phyloP scores from a whole-genome alignment of 2,113 vertebrate species.

The Alouatta palliata region DNA sequence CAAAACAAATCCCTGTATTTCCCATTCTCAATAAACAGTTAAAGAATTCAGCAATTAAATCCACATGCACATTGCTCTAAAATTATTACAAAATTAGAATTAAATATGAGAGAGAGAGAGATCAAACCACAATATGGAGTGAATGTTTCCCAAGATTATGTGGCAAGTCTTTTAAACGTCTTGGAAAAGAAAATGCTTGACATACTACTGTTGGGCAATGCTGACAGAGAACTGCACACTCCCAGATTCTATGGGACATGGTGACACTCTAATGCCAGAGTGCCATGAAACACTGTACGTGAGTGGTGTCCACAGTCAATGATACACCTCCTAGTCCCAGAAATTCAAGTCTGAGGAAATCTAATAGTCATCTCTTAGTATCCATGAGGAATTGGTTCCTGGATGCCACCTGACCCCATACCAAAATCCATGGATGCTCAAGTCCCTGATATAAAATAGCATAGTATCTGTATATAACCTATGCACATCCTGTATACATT shows the following conservation, averaged over 20 bases:
- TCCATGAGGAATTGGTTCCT: background rate
- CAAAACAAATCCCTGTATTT: background rate
- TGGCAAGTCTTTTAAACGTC: background rate
- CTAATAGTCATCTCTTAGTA: background rate
- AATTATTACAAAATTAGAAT: constrained; percentile 16
- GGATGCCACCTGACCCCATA: background rate
- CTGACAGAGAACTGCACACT: background rate
- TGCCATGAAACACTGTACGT: background rate
- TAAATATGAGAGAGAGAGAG: background rate
- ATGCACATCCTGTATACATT: background rate
- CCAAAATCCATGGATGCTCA: background rate
- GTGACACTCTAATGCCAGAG: background rate
- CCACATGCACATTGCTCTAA: background rate
- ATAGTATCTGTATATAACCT: background rate
- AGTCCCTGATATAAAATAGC: background rate
- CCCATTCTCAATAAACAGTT: background rate
- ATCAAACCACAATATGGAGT: background rate
- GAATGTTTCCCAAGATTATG: background rate
- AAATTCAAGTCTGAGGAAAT: background rate
- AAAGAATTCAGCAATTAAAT: constrained; percentile 6
- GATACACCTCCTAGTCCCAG: background rate
- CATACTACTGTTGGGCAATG: background rate
- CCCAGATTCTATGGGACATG: background rate
- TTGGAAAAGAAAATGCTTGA: background rate
- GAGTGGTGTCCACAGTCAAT: background rate